Percentiles rank a stretch among this genome's conserved stretches.
Evolutionary conservation across 2,888 invertebrate genomes (phyloP).

Genomic region (Erannis defoliaria): DNA sequence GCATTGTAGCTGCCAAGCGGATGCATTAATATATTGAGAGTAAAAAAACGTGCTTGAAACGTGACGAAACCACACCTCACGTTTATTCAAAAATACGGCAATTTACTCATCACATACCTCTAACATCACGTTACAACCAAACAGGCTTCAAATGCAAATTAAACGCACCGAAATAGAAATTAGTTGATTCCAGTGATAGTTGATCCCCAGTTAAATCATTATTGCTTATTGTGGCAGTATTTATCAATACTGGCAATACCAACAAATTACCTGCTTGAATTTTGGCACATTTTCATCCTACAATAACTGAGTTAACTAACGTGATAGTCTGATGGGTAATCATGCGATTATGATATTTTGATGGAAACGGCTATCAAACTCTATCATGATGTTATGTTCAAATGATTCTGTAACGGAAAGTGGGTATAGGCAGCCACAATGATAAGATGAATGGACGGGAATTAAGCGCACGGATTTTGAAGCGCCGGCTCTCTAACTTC

Average conservation of each 20-base stretch:
- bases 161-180: background rate
- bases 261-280: constrained; percentile 1
- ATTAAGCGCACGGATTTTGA: background rate
- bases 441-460: no score
- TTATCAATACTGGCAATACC: background rate
- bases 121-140: background rate
- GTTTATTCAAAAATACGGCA: no score
- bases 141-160: background rate
- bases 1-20: no score
- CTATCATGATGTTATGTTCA: background rate
- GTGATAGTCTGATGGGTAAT: background rate
- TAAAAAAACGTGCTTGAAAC: no score
- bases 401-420: background rate
- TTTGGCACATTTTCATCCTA: constrained; percentile 4
- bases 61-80: no score
- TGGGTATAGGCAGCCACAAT: no score
- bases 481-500: no score
- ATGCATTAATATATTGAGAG: no score
- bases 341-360: background rate
- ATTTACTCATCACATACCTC: background rate
- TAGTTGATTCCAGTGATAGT: background rate
- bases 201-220: background rate
- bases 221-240: background rate
- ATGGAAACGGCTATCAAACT: background rate
- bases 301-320: constrained; percentile 5